A percentile compares a stretch with the other conserved stretches of the same genome.
These are phyloP conservation scores for Arctia plantaginis DNA, from an alignment of 2,888 invertebrate genomes.

Conservation along the genomic window DNA sequence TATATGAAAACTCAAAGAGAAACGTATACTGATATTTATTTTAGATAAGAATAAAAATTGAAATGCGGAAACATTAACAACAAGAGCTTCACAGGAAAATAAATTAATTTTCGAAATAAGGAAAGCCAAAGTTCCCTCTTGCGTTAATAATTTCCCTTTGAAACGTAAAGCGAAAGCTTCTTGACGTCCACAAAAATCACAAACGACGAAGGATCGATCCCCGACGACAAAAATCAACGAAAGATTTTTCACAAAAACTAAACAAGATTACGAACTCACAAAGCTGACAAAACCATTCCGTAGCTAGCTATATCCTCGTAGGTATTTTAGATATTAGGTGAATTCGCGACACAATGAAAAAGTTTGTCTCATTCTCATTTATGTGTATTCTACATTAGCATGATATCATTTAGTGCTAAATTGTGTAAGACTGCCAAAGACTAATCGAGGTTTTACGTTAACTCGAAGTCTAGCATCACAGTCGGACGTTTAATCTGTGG, in stretches of 20 bases:
- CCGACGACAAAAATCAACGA: slow-evolving; percentile 42
- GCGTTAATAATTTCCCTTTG: slow-evolving; percentile 43
- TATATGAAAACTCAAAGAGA: slow-evolving; percentile 1
- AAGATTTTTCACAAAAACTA: slow-evolving; percentile 27
- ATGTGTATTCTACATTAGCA: background rate
- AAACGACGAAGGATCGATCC: background rate
- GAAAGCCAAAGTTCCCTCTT: slow-evolving; percentile 34
- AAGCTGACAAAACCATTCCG: background rate
- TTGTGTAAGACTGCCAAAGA: background rate
- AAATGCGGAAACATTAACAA: slow-evolving; percentile 42
- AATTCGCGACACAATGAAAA: background rate
- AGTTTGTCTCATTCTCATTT: background rate
- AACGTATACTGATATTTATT: slow-evolving; percentile 7
- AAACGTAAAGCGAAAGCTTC: slow-evolving; percentile 30
- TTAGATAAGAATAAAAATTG: slow-evolving; percentile 34
- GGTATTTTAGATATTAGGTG: background rate
- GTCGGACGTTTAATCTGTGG: background rate
- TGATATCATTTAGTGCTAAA: background rate
- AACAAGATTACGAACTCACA: background rate
- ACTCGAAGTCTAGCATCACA: background rate
- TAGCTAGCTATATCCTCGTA: background rate
- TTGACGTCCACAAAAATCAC: slow-evolving; percentile 19
- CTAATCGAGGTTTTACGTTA: background rate
- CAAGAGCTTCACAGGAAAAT: slow-evolving; percentile 40
- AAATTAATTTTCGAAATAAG: slow-evolving; percentile 47